Percentiles rank a stretch among this genome's conserved stretches.
phyloP scores from a whole-genome alignment of 2,888 invertebrate genomes.

The Drosophila mimica region DNA sequence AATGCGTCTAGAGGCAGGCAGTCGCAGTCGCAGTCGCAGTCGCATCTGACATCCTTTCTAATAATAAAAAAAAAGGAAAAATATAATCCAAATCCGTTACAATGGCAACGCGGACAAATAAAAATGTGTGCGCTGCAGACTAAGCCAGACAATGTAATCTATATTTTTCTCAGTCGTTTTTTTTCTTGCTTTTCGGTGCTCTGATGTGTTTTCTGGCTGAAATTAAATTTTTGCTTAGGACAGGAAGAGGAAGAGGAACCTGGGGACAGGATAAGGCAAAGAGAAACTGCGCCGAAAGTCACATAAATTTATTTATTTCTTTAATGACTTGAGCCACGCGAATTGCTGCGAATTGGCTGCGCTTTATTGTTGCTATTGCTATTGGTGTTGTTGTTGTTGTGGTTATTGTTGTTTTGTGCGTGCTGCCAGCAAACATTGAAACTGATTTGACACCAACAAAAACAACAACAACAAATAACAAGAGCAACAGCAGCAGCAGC shows the following conservation, averaged over 20 bases:
- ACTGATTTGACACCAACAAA: slow-evolving; percentile 75
- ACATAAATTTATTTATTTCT: slow-evolving; percentile 83
- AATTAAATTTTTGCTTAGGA: slow-evolving; percentile 63
- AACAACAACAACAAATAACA: slow-evolving; percentile 17
- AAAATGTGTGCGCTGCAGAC: slow-evolving; percentile 29
- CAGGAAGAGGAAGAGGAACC: slow-evolving; percentile 9
- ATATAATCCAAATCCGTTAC: slow-evolving; percentile 57
- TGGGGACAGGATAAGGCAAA: slow-evolving; percentile 31
- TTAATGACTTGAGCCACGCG: slow-evolving; percentile 81
- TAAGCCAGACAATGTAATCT: slow-evolving; percentile 59
- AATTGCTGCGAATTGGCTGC: slow-evolving; percentile 72
- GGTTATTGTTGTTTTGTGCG: slow-evolving; percentile 41
- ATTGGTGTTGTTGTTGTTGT: slow-evolving; percentile 22
- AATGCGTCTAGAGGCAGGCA: slow-evolving; percentile 2
- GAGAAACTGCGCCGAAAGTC: slow-evolving; percentile 69
- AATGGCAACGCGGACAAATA: slow-evolving; percentile 57
- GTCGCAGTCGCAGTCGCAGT: slow-evolving; percentile 3
- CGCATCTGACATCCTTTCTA: slow-evolving; percentile 18
- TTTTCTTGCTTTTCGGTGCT: slow-evolving; percentile 1
- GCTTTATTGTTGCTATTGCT: slow-evolving; percentile 41
- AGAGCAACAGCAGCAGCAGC: slow-evolving; percentile 14
- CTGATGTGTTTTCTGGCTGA: slow-evolving; percentile 21
- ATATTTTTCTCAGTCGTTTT: slow-evolving; percentile 35
- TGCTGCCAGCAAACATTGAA: slow-evolving; percentile 72
- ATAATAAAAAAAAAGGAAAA: slow-evolving; percentile 7